Base-by-base conservation (phyloP, 2,888 invertebrate genomes). In the Nycteola revayana region DNA sequence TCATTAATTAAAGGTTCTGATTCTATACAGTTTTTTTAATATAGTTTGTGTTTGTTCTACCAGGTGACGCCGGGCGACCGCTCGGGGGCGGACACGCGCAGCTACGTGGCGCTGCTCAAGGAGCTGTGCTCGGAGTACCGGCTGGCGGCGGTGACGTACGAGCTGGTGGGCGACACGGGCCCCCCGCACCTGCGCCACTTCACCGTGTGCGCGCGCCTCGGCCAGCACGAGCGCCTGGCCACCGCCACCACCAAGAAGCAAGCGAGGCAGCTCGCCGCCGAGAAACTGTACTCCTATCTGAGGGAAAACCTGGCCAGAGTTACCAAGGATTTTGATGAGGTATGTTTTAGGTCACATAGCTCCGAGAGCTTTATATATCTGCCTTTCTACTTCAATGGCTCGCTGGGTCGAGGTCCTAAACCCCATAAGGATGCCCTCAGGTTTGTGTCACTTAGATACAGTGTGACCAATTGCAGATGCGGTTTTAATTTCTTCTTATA, bases 161-260 rank as follows among this genome's bases (percentile, higher is more conserved):
- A 70, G 35, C 83, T 90, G 64, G 85, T 91, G 41, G 89, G 90
- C 8, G 93, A 92, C 70, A 89, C 92, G 48, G 93, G 93, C 25
- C 93, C 93, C 9, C 90, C 93, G 22, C 93, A 94, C 79, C 83
- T 86, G 34, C 90, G 91, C 52, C 81, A 89, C 48, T 94, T 94
- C 71, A 92, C 92, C 0, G 71, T 90, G 47, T 76, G 89, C 41
- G 92, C 91, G 57, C 55, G 63, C 39, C 80, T 93, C 9, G 90
- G 89, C 10, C 79, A 78, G 24, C 89, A 92, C 62, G 65, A 57
- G 50, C 91, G 92, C 35, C 60, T 71, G 48, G 91, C 91, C 36
- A 86, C 88, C 14, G 89, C 91, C 27, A 86, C 86, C 51, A 93
- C 92, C 33, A 93, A 93, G 68, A 92, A 92, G 66, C 86, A 89